Percentiles rank a stretch among this genome's conserved stretches.
These are phyloP conservation scores for Netelia melanura DNA, from an alignment of 2,888 invertebrate species.

Conservation along the genomic window DNA sequence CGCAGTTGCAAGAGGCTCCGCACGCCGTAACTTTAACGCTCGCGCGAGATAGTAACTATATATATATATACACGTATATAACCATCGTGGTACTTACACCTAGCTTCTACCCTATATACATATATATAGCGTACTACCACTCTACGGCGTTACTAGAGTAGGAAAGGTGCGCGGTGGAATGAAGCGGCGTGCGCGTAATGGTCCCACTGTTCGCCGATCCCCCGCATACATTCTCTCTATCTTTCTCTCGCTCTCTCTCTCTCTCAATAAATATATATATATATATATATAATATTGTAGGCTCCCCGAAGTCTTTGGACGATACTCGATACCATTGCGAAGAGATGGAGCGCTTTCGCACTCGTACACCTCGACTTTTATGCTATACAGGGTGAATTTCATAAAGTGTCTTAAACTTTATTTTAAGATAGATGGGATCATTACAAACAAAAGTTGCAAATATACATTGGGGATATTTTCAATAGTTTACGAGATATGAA, in stretches of 20 bases:
- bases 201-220: conserved; percentile 51
- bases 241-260: conserved; percentile 8
- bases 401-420: no score
- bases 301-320: conserved; percentile 24
- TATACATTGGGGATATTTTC: no score
- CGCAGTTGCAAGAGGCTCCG: conserved; percentile 59
- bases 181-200: conserved; percentile 55
- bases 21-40: conserved; percentile 68
- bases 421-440: no score
- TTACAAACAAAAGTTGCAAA: no score
- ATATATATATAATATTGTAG: conserved; percentile 3
- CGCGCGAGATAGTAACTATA: conserved; percentile 49
- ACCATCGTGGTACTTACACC: conserved; percentile 30
- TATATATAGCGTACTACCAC: conserved; percentile 3
- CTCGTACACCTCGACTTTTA: conserved; percentile 37
- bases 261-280: background rate
- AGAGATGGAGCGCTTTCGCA: conserved; percentile 55
- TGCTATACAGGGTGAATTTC: background rate
- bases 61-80: background rate
- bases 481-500: no score
- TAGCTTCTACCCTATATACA: background rate
- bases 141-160: conserved; percentile 10
- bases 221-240: conserved; percentile 15
- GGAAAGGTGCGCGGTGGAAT: conserved; percentile 20
- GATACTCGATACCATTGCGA: conserved; percentile 68